Evolutionary conservation across 2,797 vertebrate genomes (phyloP).

Genomic region (Microtus obscurus): DNA sequence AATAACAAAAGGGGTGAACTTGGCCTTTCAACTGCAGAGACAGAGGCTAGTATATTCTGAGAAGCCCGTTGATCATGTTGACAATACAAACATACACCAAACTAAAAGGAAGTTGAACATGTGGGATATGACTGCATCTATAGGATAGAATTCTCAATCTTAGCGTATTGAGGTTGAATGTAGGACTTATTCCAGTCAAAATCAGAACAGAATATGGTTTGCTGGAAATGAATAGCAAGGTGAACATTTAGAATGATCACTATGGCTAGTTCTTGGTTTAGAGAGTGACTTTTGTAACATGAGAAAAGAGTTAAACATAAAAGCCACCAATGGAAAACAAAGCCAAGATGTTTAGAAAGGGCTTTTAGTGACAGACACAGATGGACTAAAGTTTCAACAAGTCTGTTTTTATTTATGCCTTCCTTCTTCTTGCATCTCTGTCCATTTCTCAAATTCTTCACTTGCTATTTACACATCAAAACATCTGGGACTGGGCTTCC

Average conservation of each 20-base stretch:
- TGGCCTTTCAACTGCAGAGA: conserved; percentile 59
- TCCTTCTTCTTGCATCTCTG: conserved; percentile 75
- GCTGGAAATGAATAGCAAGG: conserved; percentile 32
- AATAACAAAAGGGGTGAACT: conserved; percentile 56
- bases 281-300: conserved; percentile 24
- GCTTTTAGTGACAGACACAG: conserved; percentile 62
- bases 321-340: conserved; percentile 63
- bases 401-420: conserved; percentile 76
- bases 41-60: conserved; percentile 18
- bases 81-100: background rate
- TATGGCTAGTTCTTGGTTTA: conserved; percentile 12
- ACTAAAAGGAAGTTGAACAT: background rate
- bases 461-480: conserved; percentile 77
- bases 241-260: background rate
- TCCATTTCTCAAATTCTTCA: conserved; percentile 78
- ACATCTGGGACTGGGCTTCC: conserved; percentile 79
- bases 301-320: conserved; percentile 54
- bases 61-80: background rate
- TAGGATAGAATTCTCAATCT: background rate
- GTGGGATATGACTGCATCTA: background rate
- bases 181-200: background rate
- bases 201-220: conserved; percentile 18
- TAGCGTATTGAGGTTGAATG: background rate
- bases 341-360: conserved; percentile 53
- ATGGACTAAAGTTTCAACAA: conserved; percentile 71